Evolutionary conservation across 2,113 vertebrate genomes (phyloP).

Genomic region (Rhabdomys dilectus): DNA sequence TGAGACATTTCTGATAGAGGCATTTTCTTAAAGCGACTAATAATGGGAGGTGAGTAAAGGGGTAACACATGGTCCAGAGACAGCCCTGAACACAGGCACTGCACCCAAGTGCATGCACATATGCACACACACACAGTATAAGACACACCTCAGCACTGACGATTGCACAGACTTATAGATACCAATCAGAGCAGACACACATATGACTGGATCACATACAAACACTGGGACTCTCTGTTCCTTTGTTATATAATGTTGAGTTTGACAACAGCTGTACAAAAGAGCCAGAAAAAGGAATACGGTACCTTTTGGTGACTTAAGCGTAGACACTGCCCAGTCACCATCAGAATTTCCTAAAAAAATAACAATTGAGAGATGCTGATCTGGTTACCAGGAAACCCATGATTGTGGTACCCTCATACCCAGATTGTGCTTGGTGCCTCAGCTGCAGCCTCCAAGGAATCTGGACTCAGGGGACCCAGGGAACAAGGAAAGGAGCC

Average conservation of each 20-base stretch:
- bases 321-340: conserved; percentile 74
- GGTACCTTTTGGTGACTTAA: conserved; percentile 79
- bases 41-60: neutral
- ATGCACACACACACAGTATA: neutral
- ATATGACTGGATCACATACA: conserved; percentile 35
- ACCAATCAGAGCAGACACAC: conserved; percentile 36
- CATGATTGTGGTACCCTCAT: neutral
- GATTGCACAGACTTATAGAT: conserved; percentile 50
- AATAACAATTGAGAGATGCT: conserved; percentile 74
- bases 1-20: conserved; percentile 52
- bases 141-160: conserved; percentile 30
- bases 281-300: conserved; percentile 53
- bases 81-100: neutral
- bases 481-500: neutral
- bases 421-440: neutral
- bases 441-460: neutral
- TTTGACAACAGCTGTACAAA: conserved; percentile 72
- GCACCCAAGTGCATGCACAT: neutral
- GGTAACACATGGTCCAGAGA: neutral
- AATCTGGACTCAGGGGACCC: neutral
- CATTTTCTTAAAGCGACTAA: conserved; percentile 61
- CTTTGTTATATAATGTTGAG: neutral
- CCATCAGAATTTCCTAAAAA: conserved; percentile 78
- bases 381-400: neutral
- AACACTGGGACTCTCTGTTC: conserved; percentile 24